Conservation (phyloP, 1,140 invertebrate species). For the Trichoplusia ni region DNA sequence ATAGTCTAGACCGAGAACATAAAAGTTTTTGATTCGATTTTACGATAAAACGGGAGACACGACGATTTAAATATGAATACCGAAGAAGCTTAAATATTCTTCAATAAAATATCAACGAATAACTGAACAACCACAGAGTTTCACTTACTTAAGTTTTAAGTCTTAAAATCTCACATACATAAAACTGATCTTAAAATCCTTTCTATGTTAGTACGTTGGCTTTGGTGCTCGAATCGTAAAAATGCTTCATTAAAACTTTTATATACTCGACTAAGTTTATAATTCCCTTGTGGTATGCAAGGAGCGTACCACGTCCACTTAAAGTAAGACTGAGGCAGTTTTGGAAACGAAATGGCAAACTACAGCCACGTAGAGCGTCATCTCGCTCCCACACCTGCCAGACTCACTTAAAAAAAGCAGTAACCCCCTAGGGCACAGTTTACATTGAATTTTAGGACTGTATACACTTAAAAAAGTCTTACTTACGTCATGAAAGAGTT, state of each 20-base stretch:
- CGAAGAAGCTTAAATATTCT: not conserved
- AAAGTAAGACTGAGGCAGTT: no score
- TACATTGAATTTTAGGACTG: not conserved
- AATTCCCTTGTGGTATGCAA: conserved; percentile 6
- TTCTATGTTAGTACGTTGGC: not conserved
- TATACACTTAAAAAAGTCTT: not conserved
- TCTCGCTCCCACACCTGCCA: no score
- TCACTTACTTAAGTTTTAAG: not conserved
- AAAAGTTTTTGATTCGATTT: no score
- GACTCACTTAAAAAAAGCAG: no score
- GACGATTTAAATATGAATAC: no score
- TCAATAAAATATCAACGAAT: not conserved
- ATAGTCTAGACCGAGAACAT: no score
- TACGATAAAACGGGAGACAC: no score
- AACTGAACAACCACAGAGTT: not conserved
- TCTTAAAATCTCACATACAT: not conserved
- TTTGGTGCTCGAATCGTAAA: not conserved
- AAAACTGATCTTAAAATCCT: not conserved
- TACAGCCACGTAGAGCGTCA: no score
- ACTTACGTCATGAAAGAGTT: no score
- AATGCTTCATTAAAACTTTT: conserved; percentile 30
- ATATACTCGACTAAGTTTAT: conserved; percentile 1
- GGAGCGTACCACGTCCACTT: no score
- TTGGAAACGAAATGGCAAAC: no score
- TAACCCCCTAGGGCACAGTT: no score